phyloP scores from a whole-genome alignment of 2,888 invertebrate species.

The Hirtodrosophila cameraria region DNA sequence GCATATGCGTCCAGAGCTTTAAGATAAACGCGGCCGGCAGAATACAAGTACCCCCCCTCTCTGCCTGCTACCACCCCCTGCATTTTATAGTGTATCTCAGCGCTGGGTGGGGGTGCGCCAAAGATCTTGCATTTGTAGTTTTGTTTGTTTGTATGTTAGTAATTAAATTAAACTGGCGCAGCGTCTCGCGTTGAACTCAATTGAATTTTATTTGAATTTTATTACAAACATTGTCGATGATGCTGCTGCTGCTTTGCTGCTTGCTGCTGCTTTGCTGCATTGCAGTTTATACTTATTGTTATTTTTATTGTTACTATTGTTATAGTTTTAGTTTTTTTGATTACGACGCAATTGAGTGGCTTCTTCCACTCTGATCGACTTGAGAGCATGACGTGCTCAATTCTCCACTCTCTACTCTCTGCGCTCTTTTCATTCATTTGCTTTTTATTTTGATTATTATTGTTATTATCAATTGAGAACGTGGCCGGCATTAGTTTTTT shows the following conservation, averaged over 20 bases:
- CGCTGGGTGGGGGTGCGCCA: slow-evolving; percentile 4
- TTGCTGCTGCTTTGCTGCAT: slow-evolving; percentile 36
- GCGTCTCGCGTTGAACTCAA: slow-evolving; percentile 70
- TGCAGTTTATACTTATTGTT: slow-evolving; percentile 43
- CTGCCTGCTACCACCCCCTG: slow-evolving; percentile 4
- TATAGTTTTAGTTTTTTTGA: slow-evolving; percentile 44
- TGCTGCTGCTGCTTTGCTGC: slow-evolving; percentile 14
- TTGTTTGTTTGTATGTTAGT: slow-evolving; percentile 67
- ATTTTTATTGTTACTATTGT: slow-evolving; percentile 17
- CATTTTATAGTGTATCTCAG: slow-evolving; percentile 7
- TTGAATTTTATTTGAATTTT: slow-evolving; percentile 78
- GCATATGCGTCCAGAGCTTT: slow-evolving; percentile 33
- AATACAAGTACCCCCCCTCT: slow-evolving; percentile 7
- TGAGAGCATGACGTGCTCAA: slow-evolving; percentile 45
- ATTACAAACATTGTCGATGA: slow-evolving; percentile 59
- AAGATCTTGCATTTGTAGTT: slow-evolving; percentile 17
- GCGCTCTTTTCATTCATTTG: slow-evolving; percentile 13
- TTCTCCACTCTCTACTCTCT: slow-evolving; percentile 30
- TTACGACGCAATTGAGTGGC: slow-evolving; percentile 69
- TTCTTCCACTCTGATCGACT: slow-evolving; percentile 10
- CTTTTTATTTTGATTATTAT: slow-evolving; percentile 62
- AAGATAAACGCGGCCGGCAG: slow-evolving; percentile 64
- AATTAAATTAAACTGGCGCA: slow-evolving; percentile 74
- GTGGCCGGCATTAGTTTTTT: slow-evolving; percentile 75
- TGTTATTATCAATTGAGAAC: slow-evolving; percentile 82